These are phyloP conservation scores for Corvus hawaiiensis DNA, from an alignment of 2,113 vertebrate species.

Conservation along the genomic window DNA sequence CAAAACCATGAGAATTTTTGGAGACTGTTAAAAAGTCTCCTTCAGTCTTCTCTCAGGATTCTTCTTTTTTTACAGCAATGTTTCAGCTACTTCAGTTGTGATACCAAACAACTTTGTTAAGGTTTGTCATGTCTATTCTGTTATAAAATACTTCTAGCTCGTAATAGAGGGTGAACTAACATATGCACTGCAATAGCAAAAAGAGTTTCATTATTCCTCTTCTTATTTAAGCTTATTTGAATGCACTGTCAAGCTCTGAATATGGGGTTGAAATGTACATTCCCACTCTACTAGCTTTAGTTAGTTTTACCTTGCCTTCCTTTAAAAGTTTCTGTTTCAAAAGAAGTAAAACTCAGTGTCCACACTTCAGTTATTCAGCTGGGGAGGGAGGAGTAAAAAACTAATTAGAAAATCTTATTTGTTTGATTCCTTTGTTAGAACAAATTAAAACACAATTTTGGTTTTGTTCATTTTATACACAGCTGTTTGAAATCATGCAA, in stretches of 20 bases:
- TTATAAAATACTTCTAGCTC: neutral
- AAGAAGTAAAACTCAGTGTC: neutral
- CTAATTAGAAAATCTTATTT: neutral
- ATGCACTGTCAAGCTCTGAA: neutral
- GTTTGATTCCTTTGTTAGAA: neutral
- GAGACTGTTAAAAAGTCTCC: neutral
- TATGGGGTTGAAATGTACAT: neutral
- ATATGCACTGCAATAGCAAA: neutral
- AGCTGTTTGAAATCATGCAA: slow-evolving; percentile 11
- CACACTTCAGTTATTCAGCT: neutral
- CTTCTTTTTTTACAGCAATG: neutral
- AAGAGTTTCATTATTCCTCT: neutral
- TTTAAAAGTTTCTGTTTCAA: neutral
- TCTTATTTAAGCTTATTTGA: neutral
- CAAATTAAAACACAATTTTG: neutral
- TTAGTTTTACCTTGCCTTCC: neutral
- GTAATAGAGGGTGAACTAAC: neutral
- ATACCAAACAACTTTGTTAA: neutral
- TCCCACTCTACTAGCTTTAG: neutral
- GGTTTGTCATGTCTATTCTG: neutral
- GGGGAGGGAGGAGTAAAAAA: rapidly evolving
- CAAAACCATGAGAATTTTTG: neutral
- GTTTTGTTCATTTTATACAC: slow-evolving; percentile 1
- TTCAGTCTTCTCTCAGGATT: neutral
- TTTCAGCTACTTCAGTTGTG: neutral